These are phyloP conservation scores for Poeciliopsis presidionis DNA, from an alignment of 2,797 vertebrate genomes.

Conservation along the genomic window DNA sequence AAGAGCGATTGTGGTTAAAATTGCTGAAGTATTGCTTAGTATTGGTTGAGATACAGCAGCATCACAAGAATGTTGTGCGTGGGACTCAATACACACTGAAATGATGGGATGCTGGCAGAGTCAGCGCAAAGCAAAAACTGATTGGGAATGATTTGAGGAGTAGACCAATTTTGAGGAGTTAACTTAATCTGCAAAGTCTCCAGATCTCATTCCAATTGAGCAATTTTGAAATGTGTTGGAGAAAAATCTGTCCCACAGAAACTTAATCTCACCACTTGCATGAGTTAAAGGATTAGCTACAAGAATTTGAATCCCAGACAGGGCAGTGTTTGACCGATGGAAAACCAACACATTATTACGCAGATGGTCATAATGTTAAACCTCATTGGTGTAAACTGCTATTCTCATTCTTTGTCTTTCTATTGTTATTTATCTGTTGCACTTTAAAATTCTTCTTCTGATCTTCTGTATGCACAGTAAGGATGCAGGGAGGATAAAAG, in stretches of 20 bases:
- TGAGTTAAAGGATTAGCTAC: background rate
- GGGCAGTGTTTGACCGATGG: background rate
- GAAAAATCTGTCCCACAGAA: background rate
- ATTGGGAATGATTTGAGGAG: background rate
- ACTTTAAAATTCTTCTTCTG: background rate
- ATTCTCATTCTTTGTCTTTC: background rate
- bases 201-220: background rate
- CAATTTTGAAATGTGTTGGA: background rate
- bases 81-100: background rate
- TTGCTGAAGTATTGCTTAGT: background rate
- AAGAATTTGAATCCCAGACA: background rate
- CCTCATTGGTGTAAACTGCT: background rate
- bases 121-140: no score
- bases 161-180: background rate
- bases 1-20: background rate
- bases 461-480: conserved; percentile 8
- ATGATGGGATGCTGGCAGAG: background rate
- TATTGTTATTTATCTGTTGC: background rate
- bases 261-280: background rate
- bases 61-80: background rate
- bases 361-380: background rate
- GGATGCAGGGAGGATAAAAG: conserved; percentile 5
- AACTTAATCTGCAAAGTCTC: background rate
- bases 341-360: background rate
- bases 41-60: background rate